phyloP scores from a whole-genome alignment of 2,888 invertebrate species.

The Eupsilia transversa region DNA sequence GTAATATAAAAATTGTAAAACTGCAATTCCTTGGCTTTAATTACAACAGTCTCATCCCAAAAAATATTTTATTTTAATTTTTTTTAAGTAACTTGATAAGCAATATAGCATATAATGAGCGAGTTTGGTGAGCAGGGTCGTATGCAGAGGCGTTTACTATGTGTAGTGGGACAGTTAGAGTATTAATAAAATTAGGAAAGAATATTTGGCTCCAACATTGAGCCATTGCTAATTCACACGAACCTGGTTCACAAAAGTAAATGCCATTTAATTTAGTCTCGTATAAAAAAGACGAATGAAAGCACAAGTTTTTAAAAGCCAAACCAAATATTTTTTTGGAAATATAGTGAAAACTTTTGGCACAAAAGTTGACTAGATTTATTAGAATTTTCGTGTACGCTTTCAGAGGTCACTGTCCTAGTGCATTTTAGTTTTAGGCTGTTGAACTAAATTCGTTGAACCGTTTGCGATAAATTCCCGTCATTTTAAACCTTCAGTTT shows the following conservation, averaged over 20 bases:
- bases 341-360: slow-evolving; percentile 44
- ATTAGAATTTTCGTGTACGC: slow-evolving; percentile 51
- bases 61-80: too few relatives aligned
- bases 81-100: too few relatives aligned
- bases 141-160: background rate
- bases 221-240: background rate
- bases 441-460: slow-evolving; percentile 12
- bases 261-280: slow-evolving; percentile 27
- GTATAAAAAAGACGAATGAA: slow-evolving; percentile 33
- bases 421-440: slow-evolving; percentile 45
- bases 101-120: background rate
- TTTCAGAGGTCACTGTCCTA: slow-evolving; percentile 35
- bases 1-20: too few relatives aligned
- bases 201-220: background rate
- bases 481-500: background rate
- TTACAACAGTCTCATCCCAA: too few relatives aligned
- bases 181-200: background rate
- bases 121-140: background rate
- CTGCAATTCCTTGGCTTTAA: too few relatives aligned
- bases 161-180: background rate
- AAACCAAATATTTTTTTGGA: slow-evolving; percentile 28
- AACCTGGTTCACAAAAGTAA: slow-evolving; percentile 10
- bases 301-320: slow-evolving; percentile 46
- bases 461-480: background rate
- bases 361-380: slow-evolving; percentile 55